Evolutionary conservation across 2,797 vertebrate genomes (phyloP), one percentile per base, ranked within the genome.

Genomic region (Rhinichthys osculus): DNA sequence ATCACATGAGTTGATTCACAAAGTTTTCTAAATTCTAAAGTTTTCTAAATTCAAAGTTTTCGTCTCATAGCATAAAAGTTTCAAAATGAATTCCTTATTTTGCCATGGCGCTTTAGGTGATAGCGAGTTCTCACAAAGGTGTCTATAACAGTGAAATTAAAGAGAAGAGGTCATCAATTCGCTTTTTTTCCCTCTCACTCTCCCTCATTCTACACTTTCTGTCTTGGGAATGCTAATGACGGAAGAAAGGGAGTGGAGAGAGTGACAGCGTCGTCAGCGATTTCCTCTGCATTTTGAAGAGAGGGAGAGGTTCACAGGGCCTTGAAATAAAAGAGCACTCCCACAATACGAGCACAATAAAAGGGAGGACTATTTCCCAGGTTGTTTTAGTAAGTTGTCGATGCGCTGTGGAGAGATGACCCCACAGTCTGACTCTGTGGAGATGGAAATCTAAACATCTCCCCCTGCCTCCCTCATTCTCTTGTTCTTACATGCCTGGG

Each of bases 241-340:
- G 17, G 83, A 83, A 87, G 64, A 72, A 83, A 77, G 86, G 87
- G 80, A 90, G 90, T 71, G 87, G 83, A 91, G 90, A 89, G 84
- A 88, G 82, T 81, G 90, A 86, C 87, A 89, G 90, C 89, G 78
- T 86, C 40, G 88, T 93, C 92, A 92, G 91, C 85, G 14, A 44
- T 92, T 94, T 91, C 7, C 2, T 83, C 11, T 82, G 87, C 54
- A 57, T 88, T 89, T 90, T 86, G 47, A 74, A 88, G 23, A 54
- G 88, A 89, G 85, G 74, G 73, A 85, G 81, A 89, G 82, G 87
- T 87, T 90, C 89, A 69, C 59, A 86, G 72, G 81, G 76, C 74
- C 84, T 86, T 89, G 84, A 87, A 89, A 90, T 86, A 81, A 90
- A 87, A 87, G 50, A 79, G 74, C 74, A 35, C 64, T 70, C 71